Percentiles rank a stretch among this genome's conserved stretches.
phyloP scores from a whole-genome alignment of 2,113 vertebrate species.

The Xenotilapia flavipinnis region DNA sequence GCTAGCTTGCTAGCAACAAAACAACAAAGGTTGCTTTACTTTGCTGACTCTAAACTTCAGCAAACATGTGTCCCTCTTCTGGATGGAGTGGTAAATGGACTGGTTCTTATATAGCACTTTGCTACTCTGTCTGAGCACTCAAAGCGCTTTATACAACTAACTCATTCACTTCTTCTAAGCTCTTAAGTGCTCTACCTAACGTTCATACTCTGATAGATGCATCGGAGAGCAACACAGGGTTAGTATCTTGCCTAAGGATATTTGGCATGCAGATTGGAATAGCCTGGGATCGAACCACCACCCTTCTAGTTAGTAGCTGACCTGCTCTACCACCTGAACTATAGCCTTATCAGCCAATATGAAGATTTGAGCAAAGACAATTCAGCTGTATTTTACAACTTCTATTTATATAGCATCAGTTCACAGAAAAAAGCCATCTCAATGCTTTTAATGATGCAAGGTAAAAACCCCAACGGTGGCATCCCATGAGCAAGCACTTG shows the following conservation, averaged over 20 bases:
- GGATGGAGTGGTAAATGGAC: not conserved
- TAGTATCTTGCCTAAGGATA: not conserved
- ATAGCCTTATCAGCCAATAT: not conserved
- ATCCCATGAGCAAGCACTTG: not conserved
- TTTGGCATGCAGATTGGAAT: not conserved
- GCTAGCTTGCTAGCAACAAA: not conserved
- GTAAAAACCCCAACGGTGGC: not conserved
- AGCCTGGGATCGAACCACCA: accelerated
- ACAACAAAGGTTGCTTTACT: not conserved
- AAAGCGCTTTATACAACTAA: not conserved
- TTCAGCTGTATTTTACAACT: not conserved
- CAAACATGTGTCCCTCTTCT: not conserved
- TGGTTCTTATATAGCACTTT: not conserved
- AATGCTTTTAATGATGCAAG: not conserved
- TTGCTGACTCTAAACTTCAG: not conserved
- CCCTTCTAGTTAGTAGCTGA: not conserved
- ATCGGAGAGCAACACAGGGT: not conserved
- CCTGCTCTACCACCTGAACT: not conserved
- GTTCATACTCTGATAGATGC: not conserved
- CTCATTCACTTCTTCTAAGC: not conserved
- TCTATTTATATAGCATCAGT: not conserved
- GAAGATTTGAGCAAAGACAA: not conserved
- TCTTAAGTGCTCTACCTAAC: not conserved
- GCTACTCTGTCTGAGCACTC: not conserved
- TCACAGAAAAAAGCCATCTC: not conserved